phyloP scores from a whole-genome alignment of 2,113 vertebrate species.

The Numida meleagris region DNA sequence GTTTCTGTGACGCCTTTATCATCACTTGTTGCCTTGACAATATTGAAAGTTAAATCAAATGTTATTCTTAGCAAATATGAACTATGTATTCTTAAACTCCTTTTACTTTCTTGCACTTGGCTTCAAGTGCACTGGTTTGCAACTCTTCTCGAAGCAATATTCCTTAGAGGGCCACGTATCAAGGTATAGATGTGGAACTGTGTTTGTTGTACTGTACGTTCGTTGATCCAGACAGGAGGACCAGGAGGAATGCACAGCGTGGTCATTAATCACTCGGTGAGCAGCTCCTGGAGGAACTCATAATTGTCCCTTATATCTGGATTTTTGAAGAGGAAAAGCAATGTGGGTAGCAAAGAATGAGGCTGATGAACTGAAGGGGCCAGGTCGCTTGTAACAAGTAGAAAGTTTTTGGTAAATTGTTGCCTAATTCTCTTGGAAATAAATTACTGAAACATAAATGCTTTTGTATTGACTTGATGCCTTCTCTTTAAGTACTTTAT shows the following conservation, averaged over 20 bases:
- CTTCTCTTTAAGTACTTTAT: background rate
- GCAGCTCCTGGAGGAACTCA: background rate
- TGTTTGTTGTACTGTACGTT: background rate
- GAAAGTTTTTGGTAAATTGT: background rate
- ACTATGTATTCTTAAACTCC: background rate
- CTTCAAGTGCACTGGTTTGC: background rate
- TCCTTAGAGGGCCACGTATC: background rate
- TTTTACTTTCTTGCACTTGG: background rate
- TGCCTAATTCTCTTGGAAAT: background rate
- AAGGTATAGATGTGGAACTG: background rate
- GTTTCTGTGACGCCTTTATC: background rate
- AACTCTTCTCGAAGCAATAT: background rate
- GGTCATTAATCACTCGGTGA: background rate
- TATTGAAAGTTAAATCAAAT: background rate
- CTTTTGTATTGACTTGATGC: background rate
- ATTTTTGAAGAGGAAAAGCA: background rate
- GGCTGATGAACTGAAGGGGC: background rate
- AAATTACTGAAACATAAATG: background rate
- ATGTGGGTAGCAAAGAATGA: background rate
- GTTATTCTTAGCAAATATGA: background rate
- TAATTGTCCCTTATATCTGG: background rate
- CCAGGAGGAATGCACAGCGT: background rate
- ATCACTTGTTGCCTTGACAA: background rate
- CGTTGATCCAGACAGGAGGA: background rate
- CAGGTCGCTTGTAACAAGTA: background rate